phyloP scores from a whole-genome alignment of 2,797 vertebrate genomes.

The Cyclura pinguis region DNA sequence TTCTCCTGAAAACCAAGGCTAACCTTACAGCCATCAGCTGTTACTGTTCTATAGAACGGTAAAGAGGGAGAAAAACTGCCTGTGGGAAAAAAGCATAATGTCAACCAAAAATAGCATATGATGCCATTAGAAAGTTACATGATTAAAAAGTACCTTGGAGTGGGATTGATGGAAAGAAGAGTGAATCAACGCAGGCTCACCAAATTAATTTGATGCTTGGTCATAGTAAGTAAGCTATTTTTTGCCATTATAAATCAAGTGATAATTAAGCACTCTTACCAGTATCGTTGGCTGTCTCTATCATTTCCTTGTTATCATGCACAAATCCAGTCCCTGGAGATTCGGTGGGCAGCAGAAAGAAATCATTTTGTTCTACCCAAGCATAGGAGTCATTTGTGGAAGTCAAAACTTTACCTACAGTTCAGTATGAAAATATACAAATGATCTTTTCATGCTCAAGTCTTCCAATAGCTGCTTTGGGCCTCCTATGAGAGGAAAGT shows the following conservation, averaged over 20 bases:
- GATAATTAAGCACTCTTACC: slow-evolving; percentile 37
- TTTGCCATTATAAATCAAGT: slow-evolving; percentile 53
- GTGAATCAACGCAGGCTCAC: slow-evolving; percentile 41
- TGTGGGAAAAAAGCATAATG: neutral
- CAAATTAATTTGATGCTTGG: slow-evolving; percentile 41
- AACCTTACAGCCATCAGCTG: slow-evolving; percentile 21
- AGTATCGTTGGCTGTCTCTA: neutral
- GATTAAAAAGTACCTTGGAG: slow-evolving; percentile 1
- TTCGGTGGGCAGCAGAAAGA: neutral
- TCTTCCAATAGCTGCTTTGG: too few relatives aligned
- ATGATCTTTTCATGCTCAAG: too few relatives aligned
- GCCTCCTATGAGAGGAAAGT: too few relatives aligned
- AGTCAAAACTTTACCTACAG: neutral
- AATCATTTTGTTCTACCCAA: neutral
- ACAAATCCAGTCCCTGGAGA: neutral
- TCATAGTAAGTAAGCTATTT: slow-evolving; percentile 36
- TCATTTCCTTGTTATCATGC: neutral
- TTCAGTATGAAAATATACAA: neutral
- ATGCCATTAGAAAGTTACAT: slow-evolving; percentile 9
- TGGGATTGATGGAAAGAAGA: slow-evolving; percentile 9
- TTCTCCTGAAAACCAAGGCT: too few relatives aligned
- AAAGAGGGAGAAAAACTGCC: neutral
- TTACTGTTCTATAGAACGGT: neutral
- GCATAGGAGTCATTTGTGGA: too few relatives aligned
- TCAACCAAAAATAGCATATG: slow-evolving; percentile 3